Percentiles rank a stretch among this genome's conserved stretches.
Evolutionary conservation across 2,888 invertebrate genomes (phyloP).

Genomic region (Morpho deidamia): DNA sequence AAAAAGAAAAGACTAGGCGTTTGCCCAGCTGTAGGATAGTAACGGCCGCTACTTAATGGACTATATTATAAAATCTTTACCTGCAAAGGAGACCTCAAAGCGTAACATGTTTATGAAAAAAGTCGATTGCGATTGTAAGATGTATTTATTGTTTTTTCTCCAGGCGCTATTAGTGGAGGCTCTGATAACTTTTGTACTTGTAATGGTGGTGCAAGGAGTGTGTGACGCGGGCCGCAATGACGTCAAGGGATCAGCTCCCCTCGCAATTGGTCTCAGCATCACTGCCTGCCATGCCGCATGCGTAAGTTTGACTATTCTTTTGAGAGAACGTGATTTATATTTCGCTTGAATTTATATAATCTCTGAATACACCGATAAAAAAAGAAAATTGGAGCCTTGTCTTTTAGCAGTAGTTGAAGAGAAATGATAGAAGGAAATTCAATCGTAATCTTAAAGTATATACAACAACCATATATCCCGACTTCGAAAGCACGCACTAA

Average conservation of each 20-base stretch:
- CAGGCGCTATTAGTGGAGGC: constrained; percentile 90
- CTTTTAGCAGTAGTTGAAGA: too few relatives aligned
- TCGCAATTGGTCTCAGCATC: constrained; percentile 93
- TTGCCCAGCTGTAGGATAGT: too few relatives aligned
- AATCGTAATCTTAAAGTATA: background rate
- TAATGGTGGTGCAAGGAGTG: constrained; percentile 91
- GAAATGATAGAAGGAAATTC: too few relatives aligned
- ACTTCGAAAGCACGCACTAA: background rate
- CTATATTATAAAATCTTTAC: too few relatives aligned
- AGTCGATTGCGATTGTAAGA: background rate
- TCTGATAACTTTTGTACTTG: constrained; percentile 90
- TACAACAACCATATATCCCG: background rate
- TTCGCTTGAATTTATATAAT: too few relatives aligned
- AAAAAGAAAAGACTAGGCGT: too few relatives aligned
- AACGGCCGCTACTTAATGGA: too few relatives aligned
- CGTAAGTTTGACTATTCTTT: constrained; percentile 75
- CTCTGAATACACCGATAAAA: too few relatives aligned
- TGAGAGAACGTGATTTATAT: too few relatives aligned
- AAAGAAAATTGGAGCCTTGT: too few relatives aligned
- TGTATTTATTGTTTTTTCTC: background rate
- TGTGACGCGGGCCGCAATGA: constrained; percentile 89
- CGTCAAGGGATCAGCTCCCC: constrained; percentile 88
- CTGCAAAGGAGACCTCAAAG: background rate
- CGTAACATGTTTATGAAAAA: background rate
- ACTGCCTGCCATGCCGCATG: constrained; percentile 90